Evolutionary conservation across 2,113 vertebrate genomes (phyloP).

Genomic region (Passer domesticus): DNA sequence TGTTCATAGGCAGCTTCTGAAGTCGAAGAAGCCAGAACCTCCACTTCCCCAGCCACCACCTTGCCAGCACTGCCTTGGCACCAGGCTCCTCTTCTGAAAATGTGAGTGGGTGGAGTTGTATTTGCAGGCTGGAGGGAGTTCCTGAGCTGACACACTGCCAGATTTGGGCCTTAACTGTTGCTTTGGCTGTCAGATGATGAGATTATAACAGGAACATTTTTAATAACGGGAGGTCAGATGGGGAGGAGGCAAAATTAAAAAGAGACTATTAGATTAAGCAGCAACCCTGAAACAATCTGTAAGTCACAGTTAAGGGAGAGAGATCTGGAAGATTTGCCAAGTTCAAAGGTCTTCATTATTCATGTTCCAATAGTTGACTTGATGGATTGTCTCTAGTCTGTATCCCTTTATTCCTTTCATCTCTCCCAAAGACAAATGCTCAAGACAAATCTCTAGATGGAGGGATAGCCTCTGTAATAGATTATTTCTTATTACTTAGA

Average conservation of each 20-base stretch:
- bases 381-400: conserved; percentile 17
- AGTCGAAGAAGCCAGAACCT: conserved; percentile 15
- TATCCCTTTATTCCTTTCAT: conserved; percentile 11
- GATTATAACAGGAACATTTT: background rate
- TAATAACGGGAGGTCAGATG: background rate
- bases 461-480: conserved; percentile 30
- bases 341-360: conserved; percentile 59
- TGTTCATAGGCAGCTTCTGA: conserved; percentile 25
- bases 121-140: conserved; percentile 46
- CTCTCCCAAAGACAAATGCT: conserved; percentile 39
- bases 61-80: background rate
- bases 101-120: conserved; percentile 14
- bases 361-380: conserved; percentile 34
- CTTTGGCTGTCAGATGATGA: background rate
- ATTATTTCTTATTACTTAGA: conserved; percentile 66
- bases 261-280: background rate
- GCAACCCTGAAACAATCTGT: background rate
- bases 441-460: conserved; percentile 40
- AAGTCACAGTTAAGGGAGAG: conserved; percentile 10
- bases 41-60: background rate
- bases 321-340: conserved; percentile 1
- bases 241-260: background rate
- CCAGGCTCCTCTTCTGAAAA: background rate
- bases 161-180: background rate
- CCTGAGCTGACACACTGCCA: background rate